Conservation (phyloP, 2,797 vertebrate genomes). For the Catostomus latipinnis region DNA sequence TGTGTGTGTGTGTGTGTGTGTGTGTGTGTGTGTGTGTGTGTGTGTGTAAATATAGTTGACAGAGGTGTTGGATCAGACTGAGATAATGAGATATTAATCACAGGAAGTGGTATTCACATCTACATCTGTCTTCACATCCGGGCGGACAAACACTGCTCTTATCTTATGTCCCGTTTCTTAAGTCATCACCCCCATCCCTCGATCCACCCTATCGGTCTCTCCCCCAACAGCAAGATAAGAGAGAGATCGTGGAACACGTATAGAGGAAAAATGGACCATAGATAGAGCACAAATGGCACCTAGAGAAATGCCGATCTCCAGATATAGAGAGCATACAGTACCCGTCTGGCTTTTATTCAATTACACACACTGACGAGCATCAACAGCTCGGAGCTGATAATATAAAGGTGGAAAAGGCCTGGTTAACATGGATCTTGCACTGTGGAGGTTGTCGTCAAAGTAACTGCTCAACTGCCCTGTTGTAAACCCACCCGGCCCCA, state of each 20-base stretch:
- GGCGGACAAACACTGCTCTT: slow-evolving; percentile 56
- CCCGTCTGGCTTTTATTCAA: slow-evolving; percentile 57
- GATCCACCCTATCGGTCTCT: slow-evolving; percentile 37
- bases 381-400: slow-evolving; percentile 62
- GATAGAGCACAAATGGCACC: background rate
- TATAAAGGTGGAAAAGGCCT: slow-evolving; percentile 55
- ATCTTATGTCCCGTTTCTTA: slow-evolving; percentile 52
- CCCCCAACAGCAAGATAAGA: slow-evolving; percentile 56
- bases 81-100: slow-evolving; percentile 50
- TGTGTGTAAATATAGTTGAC: slow-evolving; percentile 17
- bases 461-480: slow-evolving; percentile 40
- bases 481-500: slow-evolving; percentile 23
- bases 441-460: slow-evolving; percentile 50
- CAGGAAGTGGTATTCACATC: slow-evolving; percentile 48
- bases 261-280: background rate
- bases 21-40: background rate
- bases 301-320: background rate
- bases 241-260: slow-evolving; percentile 19
- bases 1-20: slow-evolving; percentile 30
- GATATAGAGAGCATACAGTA: slow-evolving; percentile 19
- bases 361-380: slow-evolving; percentile 55
- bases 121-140: slow-evolving; percentile 26
- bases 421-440: slow-evolving; percentile 43
- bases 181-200: slow-evolving; percentile 48
- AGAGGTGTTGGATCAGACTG: slow-evolving; percentile 34